Conservation (phyloP, 2,888 invertebrate species). For the Cancer borealis region DNA sequence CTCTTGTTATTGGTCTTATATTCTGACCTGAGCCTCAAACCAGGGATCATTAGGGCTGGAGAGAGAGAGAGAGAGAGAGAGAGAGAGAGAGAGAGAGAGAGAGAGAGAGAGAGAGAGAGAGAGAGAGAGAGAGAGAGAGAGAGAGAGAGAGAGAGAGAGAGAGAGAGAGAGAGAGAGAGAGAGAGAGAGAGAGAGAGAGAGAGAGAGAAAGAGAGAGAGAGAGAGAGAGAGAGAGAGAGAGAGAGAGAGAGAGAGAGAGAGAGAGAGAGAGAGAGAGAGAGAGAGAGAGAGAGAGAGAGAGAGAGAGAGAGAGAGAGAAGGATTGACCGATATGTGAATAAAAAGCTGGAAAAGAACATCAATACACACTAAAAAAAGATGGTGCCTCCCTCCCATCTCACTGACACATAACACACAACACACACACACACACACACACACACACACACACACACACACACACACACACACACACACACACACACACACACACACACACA, state of each 20-base stretch:
- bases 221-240: no score
- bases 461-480: not conserved
- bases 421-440: no score
- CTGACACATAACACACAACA: no score
- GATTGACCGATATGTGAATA: not conserved
- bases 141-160: conserved; percentile 20
- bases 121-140: conserved; percentile 20
- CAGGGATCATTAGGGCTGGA: not conserved
- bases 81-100: conserved; percentile 4
- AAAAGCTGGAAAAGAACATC: not conserved
- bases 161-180: conserved; percentile 20
- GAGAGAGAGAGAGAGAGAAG: not conserved
- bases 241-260: conserved; percentile 11
- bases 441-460: no score
- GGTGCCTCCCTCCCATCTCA: not conserved
- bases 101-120: conserved; percentile 20
- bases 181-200: conserved; percentile 20
- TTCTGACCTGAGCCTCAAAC: not conserved
- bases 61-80: no score
- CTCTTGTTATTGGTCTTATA: not conserved
- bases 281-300: conserved; percentile 20
- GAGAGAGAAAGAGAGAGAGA: not conserved
- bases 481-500: conserved; percentile 20
- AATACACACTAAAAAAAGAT: not conserved
- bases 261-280: conserved; percentile 20